Evolutionary conservation across 2,888 invertebrate species (phyloP), one percentile per base, ranked within the genome.

Genomic region (Harpalus rufipes): DNA sequence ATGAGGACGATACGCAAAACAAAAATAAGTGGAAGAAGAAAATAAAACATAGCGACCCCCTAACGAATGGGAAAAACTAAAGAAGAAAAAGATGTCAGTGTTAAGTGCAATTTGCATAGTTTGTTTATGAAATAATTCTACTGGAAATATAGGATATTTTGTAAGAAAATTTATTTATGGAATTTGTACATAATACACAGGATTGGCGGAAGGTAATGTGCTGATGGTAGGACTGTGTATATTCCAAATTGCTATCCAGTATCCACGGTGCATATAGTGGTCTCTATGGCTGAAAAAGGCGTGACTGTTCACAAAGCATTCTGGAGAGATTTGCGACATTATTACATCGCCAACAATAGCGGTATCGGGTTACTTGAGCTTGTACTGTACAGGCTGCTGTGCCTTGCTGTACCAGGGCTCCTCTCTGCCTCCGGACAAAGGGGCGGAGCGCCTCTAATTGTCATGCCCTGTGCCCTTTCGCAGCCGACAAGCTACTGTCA

Each of bases 301-400:
- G 81, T 81, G 81, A 61, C 81, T 25, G 12, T 39, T 41, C 59
- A 81, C 63, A 81, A 81, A 81, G 81, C 81, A 65, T 8, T 65
- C 76, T 18, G 56, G 16, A 18, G 41, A 81, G 81, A 81, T 81
- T 81, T 81, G 81, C 81, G 81, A 81, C 81, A 81, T 81, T 81
- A 81, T 81, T 81, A 81, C 81, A 81, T 81, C 18, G 56, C 78
- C 56, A 78, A 78, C 78, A 78, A 78, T 78, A 58, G 58, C 78
- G 78, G 32, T 78, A 58, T 78, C 78, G 58, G 56, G 78, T 78
- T 78, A 78, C 78, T 41, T 56, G 41, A 8, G 44, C 44, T 12
- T 51, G 44, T 51, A 12, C 63, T 21, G 63, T 59, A 25, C 63
- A 61, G 63, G 21, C 63, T 21, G 63, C 63, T 21, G 21, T 59